Conservation (phyloP, 2,888 invertebrate species). For the Mythimna vitellina region DNA sequence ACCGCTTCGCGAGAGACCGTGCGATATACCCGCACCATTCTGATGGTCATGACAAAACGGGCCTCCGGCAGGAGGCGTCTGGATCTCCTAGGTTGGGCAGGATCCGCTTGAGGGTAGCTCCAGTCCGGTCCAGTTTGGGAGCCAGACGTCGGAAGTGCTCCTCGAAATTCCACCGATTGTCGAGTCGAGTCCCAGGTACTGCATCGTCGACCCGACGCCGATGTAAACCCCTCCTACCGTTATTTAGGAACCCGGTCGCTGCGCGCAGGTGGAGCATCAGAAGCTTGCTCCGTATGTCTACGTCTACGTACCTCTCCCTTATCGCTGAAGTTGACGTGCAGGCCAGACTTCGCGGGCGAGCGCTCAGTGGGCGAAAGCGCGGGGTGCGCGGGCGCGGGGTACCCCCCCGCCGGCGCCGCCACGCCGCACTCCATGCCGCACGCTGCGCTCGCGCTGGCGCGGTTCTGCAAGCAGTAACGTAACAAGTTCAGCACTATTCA, state of each 20-base stretch:
- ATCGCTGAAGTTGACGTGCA: constrained; percentile 97
- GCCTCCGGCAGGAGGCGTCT: too few species aligned
- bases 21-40: too few species aligned
- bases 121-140: too few species aligned
- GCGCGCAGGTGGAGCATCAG: neutral
- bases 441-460: constrained; percentile 70
- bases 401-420: constrained; percentile 77
- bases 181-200: too few species aligned
- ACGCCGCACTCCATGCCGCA: constrained; percentile 76
- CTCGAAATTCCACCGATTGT: too few species aligned
- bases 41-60: too few species aligned
- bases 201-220: too few species aligned
- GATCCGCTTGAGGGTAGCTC: too few species aligned
- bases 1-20: too few species aligned
- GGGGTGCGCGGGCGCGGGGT: constrained; percentile 84
- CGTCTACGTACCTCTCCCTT: constrained; percentile 93
- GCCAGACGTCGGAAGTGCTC: too few species aligned
- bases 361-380: constrained; percentile 92
- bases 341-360: constrained; percentile 95
- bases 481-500: neutral
- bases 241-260: neutral
- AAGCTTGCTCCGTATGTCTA: neutral
- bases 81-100: too few species aligned
- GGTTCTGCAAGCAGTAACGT: constrained; percentile 76
- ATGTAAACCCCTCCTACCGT: too few species aligned